Conservation (phyloP, 2,888 invertebrate genomes). For the Phengaris arion region DNA sequence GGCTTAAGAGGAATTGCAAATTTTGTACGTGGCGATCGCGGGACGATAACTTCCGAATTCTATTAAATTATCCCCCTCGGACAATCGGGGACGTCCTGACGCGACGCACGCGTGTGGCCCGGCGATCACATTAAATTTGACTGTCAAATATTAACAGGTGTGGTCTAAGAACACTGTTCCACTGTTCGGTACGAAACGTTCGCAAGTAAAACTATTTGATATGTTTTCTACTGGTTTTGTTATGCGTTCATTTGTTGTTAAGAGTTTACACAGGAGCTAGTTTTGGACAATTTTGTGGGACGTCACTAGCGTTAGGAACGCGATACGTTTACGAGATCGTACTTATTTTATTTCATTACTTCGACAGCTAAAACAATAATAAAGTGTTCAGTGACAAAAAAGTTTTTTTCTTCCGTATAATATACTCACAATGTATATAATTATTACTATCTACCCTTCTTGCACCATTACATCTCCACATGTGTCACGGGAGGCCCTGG, state of each 20-base stretch:
- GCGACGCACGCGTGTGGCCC: slow-evolving; percentile 17
- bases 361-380: slow-evolving; percentile 37
- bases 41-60: slow-evolving; percentile 10
- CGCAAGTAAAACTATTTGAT: slow-evolving; percentile 40
- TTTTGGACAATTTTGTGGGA: slow-evolving; percentile 41
- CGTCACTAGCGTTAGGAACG: slow-evolving; percentile 41
- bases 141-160: slow-evolving; percentile 31
- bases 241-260: slow-evolving; percentile 38
- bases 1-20: slow-evolving; percentile 1
- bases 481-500: neutral
- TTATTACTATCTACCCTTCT: neutral
- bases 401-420: slow-evolving; percentile 30
- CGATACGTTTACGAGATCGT: slow-evolving; percentile 37
- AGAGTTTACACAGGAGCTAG: slow-evolving; percentile 38
- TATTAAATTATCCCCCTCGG: slow-evolving; percentile 4
- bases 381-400: slow-evolving; percentile 39
- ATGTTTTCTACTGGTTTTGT: slow-evolving; percentile 40
- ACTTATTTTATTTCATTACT: slow-evolving; percentile 38
- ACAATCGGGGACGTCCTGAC: slow-evolving; percentile 18
- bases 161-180: slow-evolving; percentile 32
- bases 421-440: neutral
- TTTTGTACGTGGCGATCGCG: slow-evolving; percentile 19
- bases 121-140: slow-evolving; percentile 30
- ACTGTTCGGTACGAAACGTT: slow-evolving; percentile 38
- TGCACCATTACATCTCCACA: neutral